These are phyloP conservation scores for Caenorhabditis inopinata DNA, from an alignment of 1,140 invertebrate genomes.

Conservation along the genomic window DNA sequence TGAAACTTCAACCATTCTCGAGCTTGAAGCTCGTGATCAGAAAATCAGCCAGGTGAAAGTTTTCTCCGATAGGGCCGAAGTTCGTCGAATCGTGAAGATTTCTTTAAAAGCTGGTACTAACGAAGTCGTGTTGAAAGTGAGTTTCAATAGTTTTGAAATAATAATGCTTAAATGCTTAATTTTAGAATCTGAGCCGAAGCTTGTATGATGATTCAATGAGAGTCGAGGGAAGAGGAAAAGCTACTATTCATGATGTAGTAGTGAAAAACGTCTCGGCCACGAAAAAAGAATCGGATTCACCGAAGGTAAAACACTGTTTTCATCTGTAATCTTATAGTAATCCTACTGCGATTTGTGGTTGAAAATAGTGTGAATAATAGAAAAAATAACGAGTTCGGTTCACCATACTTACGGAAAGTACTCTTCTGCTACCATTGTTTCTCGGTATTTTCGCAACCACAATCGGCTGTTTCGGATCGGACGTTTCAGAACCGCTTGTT, in stretches of 20 bases:
- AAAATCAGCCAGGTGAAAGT: conserved; percentile 56
- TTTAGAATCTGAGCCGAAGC: conserved; percentile 47
- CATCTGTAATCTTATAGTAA: too few relatives aligned
- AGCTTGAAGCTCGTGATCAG: conserved; percentile 50
- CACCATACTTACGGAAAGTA: too few relatives aligned
- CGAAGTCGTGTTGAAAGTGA: conserved; percentile 54
- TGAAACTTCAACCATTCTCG: background rate
- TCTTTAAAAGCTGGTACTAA: conserved; percentile 48
- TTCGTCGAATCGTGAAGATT: conserved; percentile 48
- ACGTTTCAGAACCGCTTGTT: too few relatives aligned
- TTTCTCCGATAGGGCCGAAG: conserved; percentile 57
- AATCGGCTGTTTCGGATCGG: too few relatives aligned
- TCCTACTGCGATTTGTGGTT: too few relatives aligned
- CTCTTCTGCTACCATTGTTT: too few relatives aligned
- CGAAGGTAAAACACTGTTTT: too few relatives aligned
- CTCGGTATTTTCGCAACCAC: too few relatives aligned
- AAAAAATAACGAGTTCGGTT: too few relatives aligned
- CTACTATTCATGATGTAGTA: conserved; percentile 65
- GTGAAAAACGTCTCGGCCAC: conserved; percentile 17
- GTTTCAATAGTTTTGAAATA: background rate
- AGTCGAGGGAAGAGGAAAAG: conserved; percentile 66
- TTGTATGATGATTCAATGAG: conserved; percentile 56
- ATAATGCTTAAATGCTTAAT: background rate
- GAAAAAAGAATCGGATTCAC: conserved; percentile 45
- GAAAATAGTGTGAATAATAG: too few relatives aligned